Percentiles rank a stretch among this genome's conserved stretches.
phyloP scores from a whole-genome alignment of 2,797 vertebrate genomes.

The Sebastes matsubarae region DNA sequence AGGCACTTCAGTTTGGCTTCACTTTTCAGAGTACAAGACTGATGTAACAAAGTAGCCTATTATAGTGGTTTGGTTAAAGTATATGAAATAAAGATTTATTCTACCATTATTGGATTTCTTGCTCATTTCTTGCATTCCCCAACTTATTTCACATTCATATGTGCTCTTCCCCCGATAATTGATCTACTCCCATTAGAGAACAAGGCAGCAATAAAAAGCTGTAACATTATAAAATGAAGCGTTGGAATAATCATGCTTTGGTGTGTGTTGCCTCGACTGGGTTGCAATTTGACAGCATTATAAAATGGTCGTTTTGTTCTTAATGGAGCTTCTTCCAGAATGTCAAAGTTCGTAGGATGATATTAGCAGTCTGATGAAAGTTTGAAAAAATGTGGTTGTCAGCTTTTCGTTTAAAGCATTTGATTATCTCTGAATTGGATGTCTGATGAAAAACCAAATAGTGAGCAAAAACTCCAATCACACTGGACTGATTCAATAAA shows the following conservation, averaged over 20 bases:
- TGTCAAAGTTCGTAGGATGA: neutral
- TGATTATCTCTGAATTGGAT: slow-evolving; percentile 1
- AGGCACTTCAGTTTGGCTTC: neutral
- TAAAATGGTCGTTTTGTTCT: neutral
- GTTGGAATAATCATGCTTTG: neutral
- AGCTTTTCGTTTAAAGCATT: neutral
- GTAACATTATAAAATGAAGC: neutral
- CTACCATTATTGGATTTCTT: neutral
- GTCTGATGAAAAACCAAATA: neutral
- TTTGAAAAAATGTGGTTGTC: neutral
- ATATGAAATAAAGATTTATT: neutral
- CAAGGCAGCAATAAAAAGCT: neutral
- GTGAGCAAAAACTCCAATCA: neutral
- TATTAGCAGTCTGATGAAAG: neutral
- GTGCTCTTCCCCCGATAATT: neutral
- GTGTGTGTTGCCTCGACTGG: neutral
- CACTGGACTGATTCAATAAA: neutral
- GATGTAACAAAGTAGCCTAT: neutral
- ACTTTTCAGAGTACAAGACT: neutral
- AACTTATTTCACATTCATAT: neutral
- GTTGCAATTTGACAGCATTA: neutral
- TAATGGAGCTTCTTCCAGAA: neutral
- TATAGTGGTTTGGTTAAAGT: slow-evolving; percentile 12
- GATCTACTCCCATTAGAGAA: neutral
- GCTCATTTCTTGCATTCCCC: neutral